Evolutionary conservation across 2,888 invertebrate species (phyloP).

Genomic region (Poecilus cupreus): DNA sequence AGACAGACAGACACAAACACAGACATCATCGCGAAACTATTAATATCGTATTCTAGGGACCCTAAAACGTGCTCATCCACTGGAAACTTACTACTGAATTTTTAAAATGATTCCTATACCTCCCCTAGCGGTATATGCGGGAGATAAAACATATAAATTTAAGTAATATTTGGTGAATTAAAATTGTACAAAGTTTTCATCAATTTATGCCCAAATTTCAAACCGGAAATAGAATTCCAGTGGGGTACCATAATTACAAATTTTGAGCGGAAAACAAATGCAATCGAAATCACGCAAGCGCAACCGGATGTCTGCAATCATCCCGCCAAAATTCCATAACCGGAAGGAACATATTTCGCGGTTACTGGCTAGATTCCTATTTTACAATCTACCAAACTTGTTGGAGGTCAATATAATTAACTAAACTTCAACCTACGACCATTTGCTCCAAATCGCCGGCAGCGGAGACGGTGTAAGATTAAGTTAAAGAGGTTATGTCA

Average conservation of each 20-base stretch:
- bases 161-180: too few relatives aligned
- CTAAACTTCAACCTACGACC: conserved; percentile 7
- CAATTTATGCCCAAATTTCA: not conserved
- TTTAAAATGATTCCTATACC: too few relatives aligned
- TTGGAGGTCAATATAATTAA: conserved; percentile 27
- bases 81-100: too few relatives aligned
- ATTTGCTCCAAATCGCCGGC: conserved; percentile 14
- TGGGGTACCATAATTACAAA: conserved; percentile 29
- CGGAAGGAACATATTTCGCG: conserved; percentile 36
- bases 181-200: not conserved
- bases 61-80: too few relatives aligned
- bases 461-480: conserved; percentile 4
- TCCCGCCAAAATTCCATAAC: conserved; percentile 36
- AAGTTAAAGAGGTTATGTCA: conserved; percentile 31
- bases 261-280: conserved; percentile 22
- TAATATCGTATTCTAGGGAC: too few relatives aligned
- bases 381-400: not conserved
- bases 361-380: not conserved
- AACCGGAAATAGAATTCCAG: conserved; percentile 8
- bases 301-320: conserved; percentile 20
- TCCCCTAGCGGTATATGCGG: too few relatives aligned
- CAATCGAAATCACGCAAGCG: conserved; percentile 9
- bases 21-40: too few relatives aligned
- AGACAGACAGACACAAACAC: too few relatives aligned
- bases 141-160: too few relatives aligned